These are phyloP conservation scores for Antennarius striatus DNA, from an alignment of 2,113 vertebrate genomes.

Conservation along the genomic window DNA sequence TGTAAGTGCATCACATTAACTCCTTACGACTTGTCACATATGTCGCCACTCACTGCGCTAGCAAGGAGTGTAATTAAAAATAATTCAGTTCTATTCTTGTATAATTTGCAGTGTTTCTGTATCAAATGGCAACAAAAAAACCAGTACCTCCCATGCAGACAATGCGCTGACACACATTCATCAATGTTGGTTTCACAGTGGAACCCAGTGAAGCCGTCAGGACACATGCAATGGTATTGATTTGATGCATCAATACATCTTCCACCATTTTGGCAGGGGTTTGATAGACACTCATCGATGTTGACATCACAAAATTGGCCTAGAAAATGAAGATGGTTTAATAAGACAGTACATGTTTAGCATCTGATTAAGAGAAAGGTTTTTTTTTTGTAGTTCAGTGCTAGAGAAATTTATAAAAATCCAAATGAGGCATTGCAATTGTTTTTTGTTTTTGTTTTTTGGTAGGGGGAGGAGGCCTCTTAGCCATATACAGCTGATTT, in stretches of 20 bases:
- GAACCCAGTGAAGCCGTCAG: constrained; percentile 75
- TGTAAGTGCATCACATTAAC: constrained; percentile 70
- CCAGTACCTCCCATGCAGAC: constrained; percentile 84
- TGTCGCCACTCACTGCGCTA: constrained; percentile 36
- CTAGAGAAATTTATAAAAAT: too few species aligned
- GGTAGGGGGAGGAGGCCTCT: too few species aligned
- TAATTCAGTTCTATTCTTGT: constrained; percentile 63
- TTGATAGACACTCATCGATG: constrained; percentile 79
- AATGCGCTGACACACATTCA: constrained; percentile 82
- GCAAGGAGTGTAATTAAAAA: constrained; percentile 75
- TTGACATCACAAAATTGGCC: constrained; percentile 79
- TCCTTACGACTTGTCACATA: constrained; percentile 69
- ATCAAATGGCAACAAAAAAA: constrained; percentile 33
- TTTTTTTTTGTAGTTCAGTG: too few species aligned
- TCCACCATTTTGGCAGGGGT: constrained; percentile 80
- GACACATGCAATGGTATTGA: constrained; percentile 80
- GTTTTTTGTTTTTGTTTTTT: too few species aligned
- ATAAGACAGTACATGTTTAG: constrained; percentile 5
- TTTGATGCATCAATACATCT: constrained; percentile 73
- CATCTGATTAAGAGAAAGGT: background rate
- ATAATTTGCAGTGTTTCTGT: constrained; percentile 42
- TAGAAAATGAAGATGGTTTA: constrained; percentile 56
- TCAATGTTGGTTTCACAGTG: constrained; percentile 81
- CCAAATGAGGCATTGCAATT: too few species aligned
- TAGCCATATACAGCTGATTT: background rate